Evolutionary conservation across 1,140 invertebrate species (phyloP).

Genomic region (Bombus waltoni): DNA sequence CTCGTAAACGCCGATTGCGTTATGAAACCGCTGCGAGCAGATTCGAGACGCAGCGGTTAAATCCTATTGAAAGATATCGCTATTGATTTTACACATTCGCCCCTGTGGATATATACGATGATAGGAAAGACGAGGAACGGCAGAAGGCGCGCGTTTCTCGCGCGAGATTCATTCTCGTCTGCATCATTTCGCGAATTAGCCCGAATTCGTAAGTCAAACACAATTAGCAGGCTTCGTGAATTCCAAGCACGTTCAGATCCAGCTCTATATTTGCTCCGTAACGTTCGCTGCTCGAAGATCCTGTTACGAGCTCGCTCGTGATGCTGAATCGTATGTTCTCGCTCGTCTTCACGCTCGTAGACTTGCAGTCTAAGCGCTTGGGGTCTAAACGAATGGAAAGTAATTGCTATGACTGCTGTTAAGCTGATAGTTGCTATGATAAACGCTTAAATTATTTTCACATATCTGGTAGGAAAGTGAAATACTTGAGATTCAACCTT

Average conservation of each 20-base stretch:
- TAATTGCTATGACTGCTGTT: background rate
- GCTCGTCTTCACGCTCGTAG: background rate
- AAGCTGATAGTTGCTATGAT: background rate
- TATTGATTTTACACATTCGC: slow-evolving; percentile 44
- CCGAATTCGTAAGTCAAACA: slow-evolving; percentile 3
- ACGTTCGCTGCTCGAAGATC: background rate
- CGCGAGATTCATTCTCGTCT: background rate
- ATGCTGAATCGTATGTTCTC: background rate
- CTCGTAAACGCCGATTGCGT: background rate
- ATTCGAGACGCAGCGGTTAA: background rate
- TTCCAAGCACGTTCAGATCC: background rate
- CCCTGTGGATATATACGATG: background rate
- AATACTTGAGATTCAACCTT: background rate
- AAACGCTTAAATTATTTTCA: background rate
- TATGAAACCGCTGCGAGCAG: slow-evolving; percentile 8
- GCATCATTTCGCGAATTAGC: background rate
- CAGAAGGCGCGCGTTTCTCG: background rate
- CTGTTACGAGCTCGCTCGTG: background rate
- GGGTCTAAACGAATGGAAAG: background rate
- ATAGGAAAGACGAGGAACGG: background rate
- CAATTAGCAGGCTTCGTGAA: background rate
- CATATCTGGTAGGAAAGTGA: background rate
- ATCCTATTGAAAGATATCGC: slow-evolving; percentile 49
- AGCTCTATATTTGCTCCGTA: background rate
- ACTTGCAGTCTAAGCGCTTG: no score